Conservation (phyloP, 1,140 invertebrate species). For the Ostrea edulis region DNA sequence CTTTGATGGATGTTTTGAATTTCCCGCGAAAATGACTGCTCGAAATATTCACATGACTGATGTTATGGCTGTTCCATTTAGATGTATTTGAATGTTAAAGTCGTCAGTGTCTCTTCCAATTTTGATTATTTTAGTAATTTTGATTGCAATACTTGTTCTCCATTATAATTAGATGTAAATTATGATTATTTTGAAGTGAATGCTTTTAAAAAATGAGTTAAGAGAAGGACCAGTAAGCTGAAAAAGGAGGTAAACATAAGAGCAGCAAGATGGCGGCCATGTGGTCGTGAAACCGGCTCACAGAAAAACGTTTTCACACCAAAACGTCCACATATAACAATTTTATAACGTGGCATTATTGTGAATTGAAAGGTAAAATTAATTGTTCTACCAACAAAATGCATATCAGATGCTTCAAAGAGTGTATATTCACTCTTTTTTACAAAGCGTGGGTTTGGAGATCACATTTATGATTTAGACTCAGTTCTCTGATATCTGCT, state of each 20-base stretch:
- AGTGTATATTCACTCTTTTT: neutral
- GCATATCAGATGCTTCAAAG: neutral
- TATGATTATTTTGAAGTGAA: neutral
- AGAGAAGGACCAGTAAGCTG: conserved; percentile 8
- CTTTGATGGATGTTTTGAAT: neutral
- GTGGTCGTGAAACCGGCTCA: conserved; percentile 50
- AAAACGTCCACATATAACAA: conserved; percentile 7
- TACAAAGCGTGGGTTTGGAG: neutral
- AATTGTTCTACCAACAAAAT: neutral
- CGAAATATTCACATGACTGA: conserved; percentile 11
- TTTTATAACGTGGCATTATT: neutral
- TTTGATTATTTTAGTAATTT: neutral
- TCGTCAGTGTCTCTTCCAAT: neutral
- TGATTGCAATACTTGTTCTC: neutral
- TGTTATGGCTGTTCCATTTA: neutral
- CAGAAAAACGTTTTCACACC: neutral
- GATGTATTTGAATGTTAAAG: neutral
- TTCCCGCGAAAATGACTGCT: conserved; percentile 8
- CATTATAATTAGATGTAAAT: neutral
- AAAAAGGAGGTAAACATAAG: conserved; percentile 41
- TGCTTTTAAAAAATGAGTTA: neutral
- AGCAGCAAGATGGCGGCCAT: conserved; percentile 55
- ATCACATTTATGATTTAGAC: no score
- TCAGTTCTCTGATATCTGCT: no score
- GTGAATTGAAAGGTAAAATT: neutral